Evolutionary conservation across 2,797 vertebrate genomes (phyloP), one percentile per base, ranked within the genome.

Genomic region (Pseudocheirus occidentalis): DNA sequence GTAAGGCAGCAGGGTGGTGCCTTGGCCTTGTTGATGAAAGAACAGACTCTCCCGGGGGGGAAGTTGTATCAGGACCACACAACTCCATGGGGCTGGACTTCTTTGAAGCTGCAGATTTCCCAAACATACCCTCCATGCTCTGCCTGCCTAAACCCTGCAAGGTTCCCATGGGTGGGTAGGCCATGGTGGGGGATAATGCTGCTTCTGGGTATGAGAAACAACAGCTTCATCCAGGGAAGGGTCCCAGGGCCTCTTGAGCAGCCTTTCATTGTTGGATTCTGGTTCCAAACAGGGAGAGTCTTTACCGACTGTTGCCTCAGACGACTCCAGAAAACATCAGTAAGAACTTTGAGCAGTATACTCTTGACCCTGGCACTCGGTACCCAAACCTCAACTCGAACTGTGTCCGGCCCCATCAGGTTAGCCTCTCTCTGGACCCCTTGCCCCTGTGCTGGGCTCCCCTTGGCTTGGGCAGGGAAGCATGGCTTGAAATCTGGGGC

Each of bases 321-420:
- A 99, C 99, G 0, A 99, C 99, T 56, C 99, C 99, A 66, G 99
- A 99, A 98, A 99, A 99, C 98, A 99, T 99, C 97, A 99, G 98
- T 97, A 99, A 99, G 98, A 99, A 99, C 98, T 99, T 99, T 98
- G 99, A 99, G 28, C 99, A 99, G 97, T 99, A 99, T 98, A 99
- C 99, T 18, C 98, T 99, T 95, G 99, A 99, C 97, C 99, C 99
- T 0, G 99, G 98, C 87, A 99, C 99, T 0, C 99, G 99, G 90
- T 99, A 99, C 97, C 99, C 99, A 0, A 99, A 99, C 98, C 98
- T 99, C 97, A 99, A 99, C 98, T 99, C 99, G 0, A 99, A 98
- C 97, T 99, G 99, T 92, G 99, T 99, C 96, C 98, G 99, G 89
- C 99, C 99, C 90, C 99, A 99, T 95, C 99, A 99, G 99, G 99